Percentiles rank a stretch among this genome's conserved stretches.
phyloP scores from a whole-genome alignment of 2,888 invertebrate genomes.

The Nomada lathburiana region DNA sequence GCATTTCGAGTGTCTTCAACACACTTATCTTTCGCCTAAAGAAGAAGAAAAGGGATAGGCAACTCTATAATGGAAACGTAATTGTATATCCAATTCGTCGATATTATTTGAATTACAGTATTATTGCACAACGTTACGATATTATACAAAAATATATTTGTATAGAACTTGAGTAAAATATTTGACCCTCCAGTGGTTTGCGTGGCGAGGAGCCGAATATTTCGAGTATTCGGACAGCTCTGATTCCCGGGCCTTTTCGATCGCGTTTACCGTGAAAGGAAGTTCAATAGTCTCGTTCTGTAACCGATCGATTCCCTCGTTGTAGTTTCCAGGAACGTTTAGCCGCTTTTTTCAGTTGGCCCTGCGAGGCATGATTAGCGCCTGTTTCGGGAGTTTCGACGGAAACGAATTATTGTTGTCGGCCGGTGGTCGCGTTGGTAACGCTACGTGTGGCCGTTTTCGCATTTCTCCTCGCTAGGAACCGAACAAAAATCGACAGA shows the following conservation, averaged over 20 bases:
- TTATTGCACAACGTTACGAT: neutral
- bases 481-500: slow-evolving; percentile 9
- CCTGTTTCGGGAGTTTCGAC: slow-evolving; percentile 66
- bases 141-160: no score
- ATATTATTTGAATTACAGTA: no score
- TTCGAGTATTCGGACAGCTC: slow-evolving; percentile 20
- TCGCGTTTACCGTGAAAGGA: slow-evolving; percentile 43
- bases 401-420: slow-evolving; percentile 74
- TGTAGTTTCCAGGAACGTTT: slow-evolving; percentile 66
- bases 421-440: slow-evolving; percentile 79
- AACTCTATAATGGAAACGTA: no score
- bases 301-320: slow-evolving; percentile 76
- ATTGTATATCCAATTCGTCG: no score
- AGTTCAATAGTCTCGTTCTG: slow-evolving; percentile 48
- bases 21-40: no score
- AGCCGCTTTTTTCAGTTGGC: slow-evolving; percentile 57
- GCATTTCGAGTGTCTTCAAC: no score
- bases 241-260: slow-evolving; percentile 28
- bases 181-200: neutral
- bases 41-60: no score
- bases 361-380: slow-evolving; percentile 68
- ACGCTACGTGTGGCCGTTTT: slow-evolving; percentile 61
- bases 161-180: no score
- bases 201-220: neutral
- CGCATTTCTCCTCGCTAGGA: slow-evolving; percentile 13